Base-by-base conservation (phyloP, 2,113 vertebrate species). In the Thunnus maccoyii region DNA sequence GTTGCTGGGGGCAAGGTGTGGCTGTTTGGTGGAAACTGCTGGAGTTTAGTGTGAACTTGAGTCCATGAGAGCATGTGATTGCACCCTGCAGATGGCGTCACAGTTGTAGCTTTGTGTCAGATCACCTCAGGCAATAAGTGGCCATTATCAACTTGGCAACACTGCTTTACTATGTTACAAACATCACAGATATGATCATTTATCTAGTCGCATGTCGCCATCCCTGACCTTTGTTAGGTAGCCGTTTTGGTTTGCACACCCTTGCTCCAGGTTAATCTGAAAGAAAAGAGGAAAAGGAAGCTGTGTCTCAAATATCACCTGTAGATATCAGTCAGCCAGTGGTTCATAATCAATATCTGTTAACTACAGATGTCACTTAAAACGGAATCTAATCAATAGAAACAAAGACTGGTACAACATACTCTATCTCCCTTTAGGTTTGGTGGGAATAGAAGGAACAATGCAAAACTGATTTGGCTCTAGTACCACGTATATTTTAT, bases 1-100 rank as follows among this genome's bases (percentile, higher is more conserved):
- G 82, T 78, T 56, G 86, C 89, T 82, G 30, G 86, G 87, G 89
- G 82, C 79, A 72, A 81, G 90, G 90, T 71, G 91, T 86, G 90
- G 83, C 83, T 18, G 68, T 32, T 27, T 62, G 80, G 82, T 15
- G 82, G 76, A 85, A 87, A 77, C 77, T 67, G 68, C 32, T 27
- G 48, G 69, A 61, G 64, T 78, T 85, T 77, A 85, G 80, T 89
- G 78, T 89, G 75, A 85, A 82, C 85, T 78, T 83, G 85, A 85
- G 52, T 48, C 79, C 44, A 4, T 17, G 11, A 25, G 56, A 76
- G 66, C 25, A 32, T 81, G 79, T 52, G 20, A 83, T 30, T 30
- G 83, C 36, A 36, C 30, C 65, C 27, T 64, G 54, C 69, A 76
- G 71, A 52, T 81, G 71, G 73, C 48, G 2, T 8, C 63, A 80